Evolutionary conservation across 2,888 invertebrate species (phyloP).

Genomic region (Myopa tessellatipennis): DNA sequence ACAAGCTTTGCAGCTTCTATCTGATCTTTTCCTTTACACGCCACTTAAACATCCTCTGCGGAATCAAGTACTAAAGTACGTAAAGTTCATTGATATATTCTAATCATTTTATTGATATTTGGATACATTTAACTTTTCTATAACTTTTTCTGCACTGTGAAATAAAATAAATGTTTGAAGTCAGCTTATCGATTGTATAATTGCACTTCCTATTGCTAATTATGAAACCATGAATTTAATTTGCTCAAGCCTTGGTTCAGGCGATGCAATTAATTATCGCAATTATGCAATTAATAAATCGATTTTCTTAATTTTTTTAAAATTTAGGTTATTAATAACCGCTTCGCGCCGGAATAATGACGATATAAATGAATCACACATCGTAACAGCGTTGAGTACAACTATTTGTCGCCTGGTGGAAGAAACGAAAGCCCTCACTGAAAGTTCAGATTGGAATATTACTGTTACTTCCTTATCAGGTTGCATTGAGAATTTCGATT

Average conservation of each 20-base stretch:
- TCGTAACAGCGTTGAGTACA: slow-evolving; percentile 51
- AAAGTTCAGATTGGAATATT: slow-evolving; percentile 52
- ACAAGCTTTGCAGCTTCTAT: slow-evolving; percentile 58
- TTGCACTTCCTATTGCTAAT: neutral
- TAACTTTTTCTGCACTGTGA: no score
- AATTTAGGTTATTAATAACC: slow-evolving; percentile 48
- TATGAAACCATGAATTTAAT: neutral
- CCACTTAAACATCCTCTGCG: slow-evolving; percentile 67
- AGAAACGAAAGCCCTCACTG: slow-evolving; percentile 47
- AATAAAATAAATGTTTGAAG: no score
- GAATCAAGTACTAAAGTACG: slow-evolving; percentile 64
- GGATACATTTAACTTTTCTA: neutral
- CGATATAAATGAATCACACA: slow-evolving; percentile 46
- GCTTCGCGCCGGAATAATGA: slow-evolving; percentile 46
- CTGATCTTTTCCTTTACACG: slow-evolving; percentile 61
- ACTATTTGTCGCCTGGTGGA: slow-evolving; percentile 51
- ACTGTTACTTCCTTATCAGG: slow-evolving; percentile 57
- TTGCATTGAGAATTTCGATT: slow-evolving; percentile 65
- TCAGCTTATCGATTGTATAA: no score
- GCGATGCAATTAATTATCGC: no score
- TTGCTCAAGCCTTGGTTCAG: no score
- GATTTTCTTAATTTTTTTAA: neutral
- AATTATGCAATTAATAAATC: neutral
- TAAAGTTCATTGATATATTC: slow-evolving; percentile 13
- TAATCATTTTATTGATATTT: slow-evolving; percentile 35